A percentile compares a stretch with the other conserved stretches of the same genome.
Evolutionary conservation across 1,140 invertebrate species (phyloP).

Genomic region (Colletes gigas): DNA sequence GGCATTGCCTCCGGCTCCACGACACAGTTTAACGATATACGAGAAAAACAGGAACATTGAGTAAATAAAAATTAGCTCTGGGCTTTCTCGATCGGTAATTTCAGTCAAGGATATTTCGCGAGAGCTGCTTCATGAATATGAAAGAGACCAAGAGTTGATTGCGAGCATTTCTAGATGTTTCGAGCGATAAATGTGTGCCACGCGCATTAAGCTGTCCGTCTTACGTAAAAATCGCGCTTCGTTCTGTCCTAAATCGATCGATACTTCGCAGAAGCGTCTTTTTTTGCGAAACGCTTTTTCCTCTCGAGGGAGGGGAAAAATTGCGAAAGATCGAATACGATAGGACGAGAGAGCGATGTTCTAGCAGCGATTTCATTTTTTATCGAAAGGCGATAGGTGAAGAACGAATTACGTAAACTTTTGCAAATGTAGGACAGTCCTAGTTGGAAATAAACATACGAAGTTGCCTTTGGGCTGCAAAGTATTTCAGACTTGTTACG

Average conservation of each 20-base stretch:
- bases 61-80: slow-evolving; percentile 32
- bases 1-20: no score
- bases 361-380: background rate
- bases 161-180: background rate
- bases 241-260: background rate
- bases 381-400: background rate
- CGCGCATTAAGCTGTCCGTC: background rate
- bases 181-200: background rate
- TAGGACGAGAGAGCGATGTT: background rate
- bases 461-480: no score
- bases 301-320: no score
- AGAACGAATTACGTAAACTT: background rate
- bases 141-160: slow-evolving; percentile 42
- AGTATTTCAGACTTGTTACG: background rate
- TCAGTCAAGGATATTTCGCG: slow-evolving; percentile 72
- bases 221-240: background rate
- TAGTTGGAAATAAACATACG: background rate
- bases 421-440: background rate
- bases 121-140: slow-evolving; percentile 65
- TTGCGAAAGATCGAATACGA: background rate
- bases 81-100: slow-evolving; percentile 71
- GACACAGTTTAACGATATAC: no score
- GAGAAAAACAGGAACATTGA: background rate
- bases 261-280: background rate
- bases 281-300: background rate